Conservation (phyloP, 2,888 invertebrate genomes). For the Caenorhabditis macrosperma region DNA sequence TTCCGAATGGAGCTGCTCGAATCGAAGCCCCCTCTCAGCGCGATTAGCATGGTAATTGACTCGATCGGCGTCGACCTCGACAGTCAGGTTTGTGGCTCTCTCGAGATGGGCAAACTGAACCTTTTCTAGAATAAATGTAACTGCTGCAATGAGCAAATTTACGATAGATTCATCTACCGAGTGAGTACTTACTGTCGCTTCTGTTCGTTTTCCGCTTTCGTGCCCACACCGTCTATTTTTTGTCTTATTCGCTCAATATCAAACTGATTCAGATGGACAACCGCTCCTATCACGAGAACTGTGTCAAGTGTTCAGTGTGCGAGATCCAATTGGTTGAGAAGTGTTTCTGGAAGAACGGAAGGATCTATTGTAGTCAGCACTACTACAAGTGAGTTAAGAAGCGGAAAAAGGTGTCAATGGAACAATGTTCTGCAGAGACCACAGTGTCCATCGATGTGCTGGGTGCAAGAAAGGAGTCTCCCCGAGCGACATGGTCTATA, state of each 20-base stretch:
- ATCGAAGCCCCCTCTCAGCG: slow-evolving; percentile 64
- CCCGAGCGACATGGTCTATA: slow-evolving; percentile 78
- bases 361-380: slow-evolving; percentile 96
- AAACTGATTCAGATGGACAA: slow-evolving; percentile 67
- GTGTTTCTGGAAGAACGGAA: slow-evolving; percentile 97
- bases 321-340: slow-evolving; percentile 93
- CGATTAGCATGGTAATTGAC: slow-evolving; percentile 73
- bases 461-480: slow-evolving; percentile 76
- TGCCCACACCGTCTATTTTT: neutral
- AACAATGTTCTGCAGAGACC: slow-evolving; percentile 64
- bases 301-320: slow-evolving; percentile 97
- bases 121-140: slow-evolving; percentile 61
- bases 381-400: slow-evolving; percentile 91
- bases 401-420: neutral
- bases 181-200: slow-evolving; percentile 47
- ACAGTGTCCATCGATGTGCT: slow-evolving; percentile 72
- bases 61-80: slow-evolving; percentile 70
- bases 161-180: slow-evolving; percentile 51
- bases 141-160: slow-evolving; percentile 56
- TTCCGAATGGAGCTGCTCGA: slow-evolving; percentile 48
- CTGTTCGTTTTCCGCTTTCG: slow-evolving; percentile 3
- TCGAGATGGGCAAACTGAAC: neutral
- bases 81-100: slow-evolving; percentile 38
- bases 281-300: slow-evolving; percentile 91
- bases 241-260: too few relatives aligned